phyloP scores from a whole-genome alignment of 2,113 vertebrate genomes.

The Syngnathus floridae region DNA sequence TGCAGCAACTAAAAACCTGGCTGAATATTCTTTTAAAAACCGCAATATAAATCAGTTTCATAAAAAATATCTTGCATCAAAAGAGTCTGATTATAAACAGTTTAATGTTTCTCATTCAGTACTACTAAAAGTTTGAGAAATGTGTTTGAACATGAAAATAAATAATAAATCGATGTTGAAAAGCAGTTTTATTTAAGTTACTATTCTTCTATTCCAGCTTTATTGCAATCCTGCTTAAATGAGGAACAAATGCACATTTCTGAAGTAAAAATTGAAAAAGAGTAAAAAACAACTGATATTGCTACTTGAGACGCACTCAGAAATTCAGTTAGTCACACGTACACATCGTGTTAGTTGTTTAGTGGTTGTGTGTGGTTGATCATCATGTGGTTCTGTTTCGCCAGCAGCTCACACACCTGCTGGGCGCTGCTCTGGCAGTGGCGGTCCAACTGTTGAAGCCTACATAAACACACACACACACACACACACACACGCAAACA shows the following conservation, averaged over 20 bases:
- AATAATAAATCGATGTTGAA: not conserved
- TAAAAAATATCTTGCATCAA: no score
- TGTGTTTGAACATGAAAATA: no score
- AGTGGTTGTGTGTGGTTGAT: constrained; percentile 43
- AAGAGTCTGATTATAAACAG: no score
- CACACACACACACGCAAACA: constrained; percentile 19
- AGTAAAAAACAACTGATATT: not conserved
- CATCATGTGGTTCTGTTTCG: constrained; percentile 83
- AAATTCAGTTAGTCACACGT: constrained; percentile 14
- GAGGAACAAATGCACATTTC: no score
- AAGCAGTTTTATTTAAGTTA: not conserved
- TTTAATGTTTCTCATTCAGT: no score
- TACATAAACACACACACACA: constrained; percentile 58
- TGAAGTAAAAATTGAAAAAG: no score
- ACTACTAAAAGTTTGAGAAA: no score
- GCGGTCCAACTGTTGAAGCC: constrained; percentile 86
- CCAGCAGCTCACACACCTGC: constrained; percentile 86
- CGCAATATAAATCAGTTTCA: no score
- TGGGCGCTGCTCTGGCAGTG: constrained; percentile 84
- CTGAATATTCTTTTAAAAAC: no score
- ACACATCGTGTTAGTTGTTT: not conserved
- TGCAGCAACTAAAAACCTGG: no score
- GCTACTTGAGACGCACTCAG: not conserved
- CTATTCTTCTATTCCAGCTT: not conserved
- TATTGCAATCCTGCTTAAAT: no score